These are phyloP conservation scores for Rhombomys opimus DNA, from an alignment of 2,113 vertebrate genomes.

Conservation along the genomic window DNA sequence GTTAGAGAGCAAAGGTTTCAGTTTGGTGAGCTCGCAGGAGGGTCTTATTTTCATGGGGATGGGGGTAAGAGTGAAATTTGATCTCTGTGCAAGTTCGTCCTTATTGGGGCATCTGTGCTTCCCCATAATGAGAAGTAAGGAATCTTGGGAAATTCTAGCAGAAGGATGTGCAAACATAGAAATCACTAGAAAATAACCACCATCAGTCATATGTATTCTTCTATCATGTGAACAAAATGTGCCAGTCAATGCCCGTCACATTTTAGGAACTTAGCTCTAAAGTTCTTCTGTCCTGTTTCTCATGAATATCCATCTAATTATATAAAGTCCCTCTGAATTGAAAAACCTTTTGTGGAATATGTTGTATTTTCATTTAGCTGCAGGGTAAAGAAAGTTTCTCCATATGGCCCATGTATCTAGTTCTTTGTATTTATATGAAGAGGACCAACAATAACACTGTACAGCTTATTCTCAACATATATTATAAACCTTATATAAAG, in stretches of 20 bases:
- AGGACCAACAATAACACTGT: neutral
- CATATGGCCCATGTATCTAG: neutral
- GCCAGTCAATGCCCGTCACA: neutral
- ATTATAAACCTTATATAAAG: neutral
- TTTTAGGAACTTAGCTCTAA: neutral
- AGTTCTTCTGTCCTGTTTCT: neutral
- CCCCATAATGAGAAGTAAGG: neutral
- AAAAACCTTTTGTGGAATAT: neutral
- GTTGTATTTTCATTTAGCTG: neutral
- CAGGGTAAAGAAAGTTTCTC: neutral
- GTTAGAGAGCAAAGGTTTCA: neutral
- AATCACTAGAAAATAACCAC: neutral
- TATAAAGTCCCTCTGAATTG: neutral
- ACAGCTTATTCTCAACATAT: neutral
- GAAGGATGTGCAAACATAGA: neutral
- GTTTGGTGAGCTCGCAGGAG: neutral
- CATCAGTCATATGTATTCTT: neutral
- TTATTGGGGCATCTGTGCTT: neutral
- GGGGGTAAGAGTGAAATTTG: neutral
- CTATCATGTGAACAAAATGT: neutral
- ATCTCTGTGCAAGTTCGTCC: neutral
- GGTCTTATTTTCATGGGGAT: neutral
- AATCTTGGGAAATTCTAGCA: neutral
- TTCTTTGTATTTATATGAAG: neutral
- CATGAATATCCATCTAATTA: neutral